These are phyloP conservation scores for Chitala chitala DNA, from an alignment of 2,113 vertebrate species.

Conservation along the genomic window DNA sequence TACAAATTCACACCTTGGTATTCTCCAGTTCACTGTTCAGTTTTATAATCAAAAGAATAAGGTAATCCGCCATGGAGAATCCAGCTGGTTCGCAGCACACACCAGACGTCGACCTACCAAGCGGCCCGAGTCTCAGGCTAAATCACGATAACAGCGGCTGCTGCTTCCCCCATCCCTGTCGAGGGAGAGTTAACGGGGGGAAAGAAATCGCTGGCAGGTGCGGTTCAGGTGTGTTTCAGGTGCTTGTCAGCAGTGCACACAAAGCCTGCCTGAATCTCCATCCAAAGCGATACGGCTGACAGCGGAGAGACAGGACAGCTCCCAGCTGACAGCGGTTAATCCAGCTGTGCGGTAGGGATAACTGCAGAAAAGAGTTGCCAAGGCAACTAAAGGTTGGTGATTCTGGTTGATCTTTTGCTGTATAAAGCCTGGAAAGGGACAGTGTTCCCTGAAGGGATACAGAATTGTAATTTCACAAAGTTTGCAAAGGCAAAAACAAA, in stretches of 20 bases:
- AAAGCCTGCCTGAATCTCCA: background rate
- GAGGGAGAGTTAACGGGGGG: too few relatives aligned
- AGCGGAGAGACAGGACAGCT: background rate
- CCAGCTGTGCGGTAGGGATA: background rate
- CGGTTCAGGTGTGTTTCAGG: background rate
- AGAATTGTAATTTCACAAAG: background rate
- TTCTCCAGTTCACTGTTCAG: background rate
- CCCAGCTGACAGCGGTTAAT: conserved; percentile 13
- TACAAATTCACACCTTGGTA: too few relatives aligned
- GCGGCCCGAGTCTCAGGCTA: background rate
- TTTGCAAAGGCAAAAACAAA: background rate
- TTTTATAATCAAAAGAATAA: background rate
- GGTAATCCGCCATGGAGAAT: background rate
- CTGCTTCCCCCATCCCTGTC: background rate
- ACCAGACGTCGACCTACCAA: background rate
- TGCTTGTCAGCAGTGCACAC: background rate
- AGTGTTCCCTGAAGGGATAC: background rate
- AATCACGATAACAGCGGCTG: background rate
- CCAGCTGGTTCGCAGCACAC: background rate
- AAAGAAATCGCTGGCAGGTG: background rate
- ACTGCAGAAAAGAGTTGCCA: background rate
- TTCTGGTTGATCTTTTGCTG: conserved; percentile 1
- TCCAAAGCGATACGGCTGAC: background rate
- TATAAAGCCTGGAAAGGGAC: background rate
- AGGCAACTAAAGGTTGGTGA: conserved; percentile 10